Evolutionary conservation across 2,888 invertebrate species (phyloP).

Genomic region (Ochlodes sylvanus): DNA sequence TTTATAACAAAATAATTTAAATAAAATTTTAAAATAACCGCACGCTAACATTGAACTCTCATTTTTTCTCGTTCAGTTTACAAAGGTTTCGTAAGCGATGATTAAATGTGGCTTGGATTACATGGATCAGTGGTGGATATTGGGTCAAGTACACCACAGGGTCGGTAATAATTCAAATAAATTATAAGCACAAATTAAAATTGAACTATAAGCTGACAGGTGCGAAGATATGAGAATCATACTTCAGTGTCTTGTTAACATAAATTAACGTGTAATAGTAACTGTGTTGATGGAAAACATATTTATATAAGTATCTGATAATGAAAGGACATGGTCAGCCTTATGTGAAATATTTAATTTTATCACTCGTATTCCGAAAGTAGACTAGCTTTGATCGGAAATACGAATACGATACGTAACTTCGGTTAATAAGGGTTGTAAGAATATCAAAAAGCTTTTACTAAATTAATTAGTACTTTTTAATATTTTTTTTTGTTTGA

Average conservation of each 20-base stretch:
- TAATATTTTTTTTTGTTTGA: no score
- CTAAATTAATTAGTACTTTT: no score
- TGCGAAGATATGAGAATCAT: slow-evolving; percentile 19
- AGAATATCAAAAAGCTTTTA: no score
- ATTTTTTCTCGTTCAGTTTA: slow-evolving; percentile 40
- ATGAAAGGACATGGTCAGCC: no score
- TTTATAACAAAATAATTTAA: slow-evolving; percentile 35
- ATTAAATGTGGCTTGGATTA: slow-evolving; percentile 35
- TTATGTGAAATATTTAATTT: no score
- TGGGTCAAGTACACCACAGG: slow-evolving; percentile 36
- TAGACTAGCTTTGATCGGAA: no score
- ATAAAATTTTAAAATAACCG: slow-evolving; percentile 25
- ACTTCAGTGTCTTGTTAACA: slow-evolving; percentile 19
- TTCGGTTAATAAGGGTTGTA: no score
- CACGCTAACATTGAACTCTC: slow-evolving; percentile 42
- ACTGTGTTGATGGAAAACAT: neutral
- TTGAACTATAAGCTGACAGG: slow-evolving; percentile 31
- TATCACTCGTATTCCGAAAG: no score
- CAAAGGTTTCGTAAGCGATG: slow-evolving; percentile 44
- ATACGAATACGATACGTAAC: no score
- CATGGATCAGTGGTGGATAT: slow-evolving; percentile 33
- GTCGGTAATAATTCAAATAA: slow-evolving; percentile 36
- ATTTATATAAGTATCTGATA: no score
- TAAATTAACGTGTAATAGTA: slow-evolving; percentile 5
- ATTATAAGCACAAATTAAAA: slow-evolving; percentile 35